Conservation (phyloP, 2,888 invertebrate species). For the Brachynemurus nebulosus region DNA sequence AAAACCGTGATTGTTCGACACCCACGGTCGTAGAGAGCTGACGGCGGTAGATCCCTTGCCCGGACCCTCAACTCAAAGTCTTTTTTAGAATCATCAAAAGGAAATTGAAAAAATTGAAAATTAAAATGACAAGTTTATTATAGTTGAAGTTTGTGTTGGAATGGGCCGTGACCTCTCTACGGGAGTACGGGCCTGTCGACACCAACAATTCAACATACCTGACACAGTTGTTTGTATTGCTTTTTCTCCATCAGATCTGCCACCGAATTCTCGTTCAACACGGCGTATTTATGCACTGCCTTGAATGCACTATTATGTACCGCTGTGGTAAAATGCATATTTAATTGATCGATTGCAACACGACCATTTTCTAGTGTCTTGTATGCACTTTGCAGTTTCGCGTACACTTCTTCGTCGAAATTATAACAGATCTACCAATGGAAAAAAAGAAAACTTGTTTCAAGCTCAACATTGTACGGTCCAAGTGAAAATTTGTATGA, state of each 20-base stretch:
- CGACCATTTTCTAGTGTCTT: conserved; percentile 79
- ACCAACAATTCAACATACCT: too few species aligned
- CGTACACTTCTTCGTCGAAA: conserved; percentile 67
- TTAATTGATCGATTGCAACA: conserved; percentile 75
- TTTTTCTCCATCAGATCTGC: conserved; percentile 41
- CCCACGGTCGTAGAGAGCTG: too few species aligned
- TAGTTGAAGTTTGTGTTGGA: too few species aligned
- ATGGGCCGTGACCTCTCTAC: conserved; percentile 30
- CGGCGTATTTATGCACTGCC: conserved; percentile 37
- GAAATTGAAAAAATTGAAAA: too few species aligned
- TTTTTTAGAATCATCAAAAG: too few species aligned
- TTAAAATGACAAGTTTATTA: too few species aligned
- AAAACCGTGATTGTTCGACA: not conserved
- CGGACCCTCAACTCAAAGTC: too few species aligned
- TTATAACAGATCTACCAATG: conserved; percentile 41
- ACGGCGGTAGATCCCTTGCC: too few species aligned
- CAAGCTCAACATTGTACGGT: too few species aligned
- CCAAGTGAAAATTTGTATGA: too few species aligned
- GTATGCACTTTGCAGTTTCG: conserved; percentile 77
- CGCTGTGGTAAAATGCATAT: conserved; percentile 89
- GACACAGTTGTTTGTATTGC: conserved; percentile 73
- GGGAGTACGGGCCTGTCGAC: too few species aligned
- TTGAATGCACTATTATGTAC: conserved; percentile 66
- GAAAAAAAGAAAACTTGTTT: too few species aligned
- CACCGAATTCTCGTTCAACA: conserved; percentile 20